Evolutionary conservation across 1,140 invertebrate genomes (phyloP), one percentile per base, ranked within the genome.

Genomic region (Orussus abietinus): DNA sequence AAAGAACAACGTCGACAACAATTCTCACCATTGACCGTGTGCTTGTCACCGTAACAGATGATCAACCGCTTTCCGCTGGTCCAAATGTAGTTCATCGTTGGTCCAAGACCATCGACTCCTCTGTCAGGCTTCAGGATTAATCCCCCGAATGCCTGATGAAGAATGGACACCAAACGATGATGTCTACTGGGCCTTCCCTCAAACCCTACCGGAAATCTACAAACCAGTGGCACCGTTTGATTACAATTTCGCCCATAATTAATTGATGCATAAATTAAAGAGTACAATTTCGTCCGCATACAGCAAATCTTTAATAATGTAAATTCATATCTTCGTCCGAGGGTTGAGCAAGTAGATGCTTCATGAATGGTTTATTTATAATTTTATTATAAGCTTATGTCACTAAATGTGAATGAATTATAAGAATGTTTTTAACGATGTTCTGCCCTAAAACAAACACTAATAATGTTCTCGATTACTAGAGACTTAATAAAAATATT

Each of bases 121-220:
- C 74, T 43, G 64, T 66, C 35, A 42, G 72, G 37, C 42, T 78
- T 61, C 41, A 79, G 29, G 54, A 80, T 69, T 66, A 71, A 65
- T 21, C 75, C 57, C 54, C 78, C 80, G 17, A 88, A 72, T 61
- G 85, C 80, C 21, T 67, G 56, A 44, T 78, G 61, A n/a, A 88
- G 56, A 25, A 84, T 66, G 26, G 77, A 66, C 2, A 82, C 62
- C 1, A 88, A 64, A 26, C 75, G 69, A 0, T 65, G 55, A 56
- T 86, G 84, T 2, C 78, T 72, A 4, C 49, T 58, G 3, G 59
- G 55, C 12, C 77, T 74, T 2, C 76, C 76, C 37, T 79, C 77
- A 42, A 83, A 80, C 3, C 84, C 83, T 17, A 83, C 76, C 4
- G 83, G 83, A 62, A 86, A 85, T 49, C 84, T 77, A 45, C 64